Base-by-base conservation (phyloP, 2,888 invertebrate species). In the Eulithis prunata region DNA sequence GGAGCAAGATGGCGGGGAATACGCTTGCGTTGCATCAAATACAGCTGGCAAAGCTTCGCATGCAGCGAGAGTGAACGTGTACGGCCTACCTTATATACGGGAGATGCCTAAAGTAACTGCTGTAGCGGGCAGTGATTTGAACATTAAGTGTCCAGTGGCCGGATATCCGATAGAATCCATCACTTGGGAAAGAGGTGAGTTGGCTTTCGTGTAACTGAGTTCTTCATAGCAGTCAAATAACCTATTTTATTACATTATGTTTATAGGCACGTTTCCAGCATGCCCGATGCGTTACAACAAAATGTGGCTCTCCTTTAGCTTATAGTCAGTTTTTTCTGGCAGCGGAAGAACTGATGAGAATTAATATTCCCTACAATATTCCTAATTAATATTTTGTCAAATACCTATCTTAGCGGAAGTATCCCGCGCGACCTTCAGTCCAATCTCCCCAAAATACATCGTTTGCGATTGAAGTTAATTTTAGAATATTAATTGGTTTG, bases 1-100 rank as follows among this genome's bases (percentile, higher is more conserved):
- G 78, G 97, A 97, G 75, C 97, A 97, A 93, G 98, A 98, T 88
- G 97, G 98, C 67, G 98, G 98, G 36, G 97, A 97, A 81, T 98
- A 97, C 84, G 95, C 96, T 46, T 98, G 98, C 83, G 95, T 96
- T 28, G 97, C 98, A 1, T 95, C 95, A 75, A 98, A 98, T 86
- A 94, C 95, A 59, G 97, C 97, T 63, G 97, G 97, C 56, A 95
- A 95, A 86, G 95, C 96, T 11, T 94, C 95, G 55, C 98, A 98
- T 82, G 96, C 96, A 66, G 97, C 97, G 13, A 94, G 97, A 82
- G 97, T 98, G 76, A 98, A 98, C 87, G 96, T 98, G 76, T 98
- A 97, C 84, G 98, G 97, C 21, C 91, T 96, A 74, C 98, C 97
- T 52, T 97, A 95, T 82, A 97, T 98, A 78, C 94, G 98, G 51